These are phyloP conservation scores for Hydrochoerus hydrochaeris DNA, from an alignment of 2,113 vertebrate species.

Conservation along the genomic window DNA sequence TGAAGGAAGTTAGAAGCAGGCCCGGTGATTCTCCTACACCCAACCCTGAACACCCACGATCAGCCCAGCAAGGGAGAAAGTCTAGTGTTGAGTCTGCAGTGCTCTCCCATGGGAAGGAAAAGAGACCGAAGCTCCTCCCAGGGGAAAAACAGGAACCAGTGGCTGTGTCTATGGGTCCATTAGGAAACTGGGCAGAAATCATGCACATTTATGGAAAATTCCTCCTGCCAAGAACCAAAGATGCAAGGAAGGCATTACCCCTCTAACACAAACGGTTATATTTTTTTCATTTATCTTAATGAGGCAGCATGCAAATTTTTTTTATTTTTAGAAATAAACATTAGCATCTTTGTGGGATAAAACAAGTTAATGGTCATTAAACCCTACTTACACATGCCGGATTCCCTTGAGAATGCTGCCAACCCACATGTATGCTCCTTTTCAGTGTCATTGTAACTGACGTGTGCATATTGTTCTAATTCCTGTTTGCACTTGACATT, in stretches of 20 bases:
- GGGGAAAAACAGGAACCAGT: neutral
- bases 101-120: neutral
- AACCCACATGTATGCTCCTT: neutral
- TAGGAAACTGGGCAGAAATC: neutral
- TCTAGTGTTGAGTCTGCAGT: neutral
- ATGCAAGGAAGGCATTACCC: neutral
- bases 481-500: neutral
- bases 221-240: neutral
- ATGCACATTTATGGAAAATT: neutral
- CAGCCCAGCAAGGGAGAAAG: neutral
- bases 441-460: neutral
- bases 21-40: neutral
- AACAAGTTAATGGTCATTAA: neutral
- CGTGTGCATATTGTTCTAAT: neutral
- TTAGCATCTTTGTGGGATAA: neutral
- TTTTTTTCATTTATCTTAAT: slow-evolving; percentile 1
- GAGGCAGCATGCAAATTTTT: neutral
- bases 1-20: neutral
- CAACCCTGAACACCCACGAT: neutral
- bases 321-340: neutral
- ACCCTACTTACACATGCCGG: neutral
- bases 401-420: neutral
- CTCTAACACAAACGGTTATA: neutral
- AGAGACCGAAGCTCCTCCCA: neutral
- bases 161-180: neutral